Evolutionary conservation across 2,113 vertebrate genomes (phyloP).

Genomic region (Elachura formosa): DNA sequence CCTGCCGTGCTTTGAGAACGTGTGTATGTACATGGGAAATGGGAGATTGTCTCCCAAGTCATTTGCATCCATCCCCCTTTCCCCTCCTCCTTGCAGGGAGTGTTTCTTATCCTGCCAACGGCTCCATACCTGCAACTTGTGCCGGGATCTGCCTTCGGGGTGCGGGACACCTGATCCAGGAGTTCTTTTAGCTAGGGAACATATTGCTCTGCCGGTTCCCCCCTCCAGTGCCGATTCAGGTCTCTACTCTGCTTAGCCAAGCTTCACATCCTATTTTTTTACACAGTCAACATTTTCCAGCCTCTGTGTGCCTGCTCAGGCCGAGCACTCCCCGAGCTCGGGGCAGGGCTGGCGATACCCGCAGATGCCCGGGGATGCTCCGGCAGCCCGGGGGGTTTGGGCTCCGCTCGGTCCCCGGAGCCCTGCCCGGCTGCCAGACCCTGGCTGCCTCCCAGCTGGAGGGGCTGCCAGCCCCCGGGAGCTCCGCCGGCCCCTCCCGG

Average conservation of each 20-base stretch:
- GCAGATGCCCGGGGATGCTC: neutral
- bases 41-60: neutral
- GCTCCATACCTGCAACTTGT: neutral
- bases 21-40: neutral
- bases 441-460: conserved; percentile 1
- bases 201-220: neutral
- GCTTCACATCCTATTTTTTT: neutral
- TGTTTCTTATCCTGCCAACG: neutral
- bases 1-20: neutral
- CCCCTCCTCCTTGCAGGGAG: neutral
- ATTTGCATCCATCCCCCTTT: conserved; percentile 16
- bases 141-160: neutral
- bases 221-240: neutral
- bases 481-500: neutral
- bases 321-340: fast-evolving
- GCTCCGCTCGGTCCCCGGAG: neutral
- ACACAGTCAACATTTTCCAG: fast-evolving
- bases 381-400: fast-evolving
- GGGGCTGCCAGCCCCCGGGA: neutral
- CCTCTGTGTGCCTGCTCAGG: neutral
- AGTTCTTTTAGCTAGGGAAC: neutral
- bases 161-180: neutral
- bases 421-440: neutral
- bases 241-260: neutral
- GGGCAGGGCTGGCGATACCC: neutral